Conservation (phyloP, 2,113 vertebrate genomes). For the Alethe diademata region DNA sequence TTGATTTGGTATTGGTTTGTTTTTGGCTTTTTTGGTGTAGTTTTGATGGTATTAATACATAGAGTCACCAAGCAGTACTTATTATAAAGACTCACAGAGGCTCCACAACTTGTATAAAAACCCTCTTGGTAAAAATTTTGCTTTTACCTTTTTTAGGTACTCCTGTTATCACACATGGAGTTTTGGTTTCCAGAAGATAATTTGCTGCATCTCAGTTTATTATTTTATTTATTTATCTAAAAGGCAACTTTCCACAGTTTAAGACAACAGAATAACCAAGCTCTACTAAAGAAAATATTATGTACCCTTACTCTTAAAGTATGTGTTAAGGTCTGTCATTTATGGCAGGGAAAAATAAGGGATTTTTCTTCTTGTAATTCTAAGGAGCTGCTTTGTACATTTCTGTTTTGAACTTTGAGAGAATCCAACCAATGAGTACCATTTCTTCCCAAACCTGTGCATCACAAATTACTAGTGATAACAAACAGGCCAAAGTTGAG, state of each 20-base stretch:
- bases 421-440: not conserved
- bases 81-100: not conserved
- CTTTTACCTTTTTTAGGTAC: not conserved
- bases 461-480: not conserved
- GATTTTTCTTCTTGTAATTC: not conserved
- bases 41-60: not conserved
- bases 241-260: not conserved
- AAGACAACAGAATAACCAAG: not conserved
- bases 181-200: not conserved
- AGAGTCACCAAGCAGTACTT: not conserved
- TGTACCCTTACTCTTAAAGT: not conserved
- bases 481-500: not conserved
- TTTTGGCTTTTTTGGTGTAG: not conserved
- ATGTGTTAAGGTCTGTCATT: not conserved
- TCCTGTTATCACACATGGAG: not conserved
- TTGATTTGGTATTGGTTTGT: not conserved
- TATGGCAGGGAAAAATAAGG: not conserved
- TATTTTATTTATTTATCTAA: not conserved
- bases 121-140: rapidly evolving
- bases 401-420: not conserved
- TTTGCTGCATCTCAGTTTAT: not conserved
- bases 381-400: not conserved
- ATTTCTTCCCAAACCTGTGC: not conserved
- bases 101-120: not conserved
- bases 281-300: not conserved